A percentile compares a stretch with the other conserved stretches of the same genome.
Evolutionary conservation across 2,888 invertebrate species (phyloP).

Genomic region (Cheiracanthium punctorium): DNA sequence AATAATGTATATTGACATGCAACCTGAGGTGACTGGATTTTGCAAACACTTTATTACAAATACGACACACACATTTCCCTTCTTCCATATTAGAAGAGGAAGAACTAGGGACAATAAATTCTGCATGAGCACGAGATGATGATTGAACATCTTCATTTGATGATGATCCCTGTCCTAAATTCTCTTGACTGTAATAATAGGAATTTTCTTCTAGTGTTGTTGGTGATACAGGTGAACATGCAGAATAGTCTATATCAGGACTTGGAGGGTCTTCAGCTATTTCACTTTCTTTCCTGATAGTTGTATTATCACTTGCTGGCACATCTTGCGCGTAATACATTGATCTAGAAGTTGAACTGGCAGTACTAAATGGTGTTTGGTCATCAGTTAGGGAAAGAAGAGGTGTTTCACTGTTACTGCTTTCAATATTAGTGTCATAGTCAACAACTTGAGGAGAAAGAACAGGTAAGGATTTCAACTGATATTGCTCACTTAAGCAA

Average conservation of each 20-base stretch:
- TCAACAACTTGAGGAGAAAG: constrained; percentile 58
- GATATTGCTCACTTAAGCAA: constrained; percentile 46
- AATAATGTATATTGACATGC: constrained; percentile 96
- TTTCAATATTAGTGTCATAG: constrained; percentile 48
- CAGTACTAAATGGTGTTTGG: constrained; percentile 9
- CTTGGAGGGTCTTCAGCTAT: constrained; percentile 55
- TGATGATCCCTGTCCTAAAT: constrained; percentile 23
- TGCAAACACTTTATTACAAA: constrained; percentile 93
- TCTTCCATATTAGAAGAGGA: constrained; percentile 72
- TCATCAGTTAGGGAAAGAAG: constrained; percentile 42
- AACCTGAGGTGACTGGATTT: constrained; percentile 92
- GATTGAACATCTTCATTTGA: constrained; percentile 38
- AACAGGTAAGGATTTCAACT: constrained; percentile 43
- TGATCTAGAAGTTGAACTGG: constrained; percentile 3
- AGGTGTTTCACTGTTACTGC: constrained; percentile 25
- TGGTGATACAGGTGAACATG: constrained; percentile 57
- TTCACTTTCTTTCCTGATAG: constrained; percentile 47
- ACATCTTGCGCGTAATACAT: constrained; percentile 49
- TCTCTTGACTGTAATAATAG: constrained; percentile 56
- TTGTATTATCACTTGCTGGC: background rate
- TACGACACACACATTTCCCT: constrained; percentile 82
- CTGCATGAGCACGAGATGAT: constrained; percentile 43
- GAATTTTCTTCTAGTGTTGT: constrained; percentile 54
- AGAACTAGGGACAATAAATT: constrained; percentile 59
- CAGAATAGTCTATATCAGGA: constrained; percentile 62